A percentile compares a stretch with the other conserved stretches of the same genome.
phyloP scores from a whole-genome alignment of 2,797 vertebrate species.

The Parotocinclus haroldoi region DNA sequence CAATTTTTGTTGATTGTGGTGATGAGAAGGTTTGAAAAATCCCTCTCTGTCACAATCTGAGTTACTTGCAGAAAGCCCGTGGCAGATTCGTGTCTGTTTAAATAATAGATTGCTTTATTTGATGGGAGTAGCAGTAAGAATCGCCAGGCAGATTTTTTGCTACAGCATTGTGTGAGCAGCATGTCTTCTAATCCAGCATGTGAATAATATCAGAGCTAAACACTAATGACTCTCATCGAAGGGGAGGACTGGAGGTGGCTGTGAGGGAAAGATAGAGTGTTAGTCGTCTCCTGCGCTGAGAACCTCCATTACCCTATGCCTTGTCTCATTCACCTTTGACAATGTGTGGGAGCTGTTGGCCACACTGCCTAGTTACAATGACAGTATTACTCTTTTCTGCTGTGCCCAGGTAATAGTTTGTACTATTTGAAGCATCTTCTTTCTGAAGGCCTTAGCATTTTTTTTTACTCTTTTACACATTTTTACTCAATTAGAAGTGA shows the following conservation, averaged over 20 bases:
- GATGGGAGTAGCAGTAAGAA: not conserved
- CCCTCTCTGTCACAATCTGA: too few species aligned
- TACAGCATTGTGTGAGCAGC: slow-evolving; percentile 37
- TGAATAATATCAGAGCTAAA: slow-evolving; percentile 41
- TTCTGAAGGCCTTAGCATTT: slow-evolving; percentile 21
- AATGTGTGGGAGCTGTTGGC: not conserved
- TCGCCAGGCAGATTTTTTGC: slow-evolving; percentile 34
- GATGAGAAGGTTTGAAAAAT: too few species aligned
- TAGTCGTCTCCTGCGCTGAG: slow-evolving; percentile 23
- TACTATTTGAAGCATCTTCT: slow-evolving; percentile 14
- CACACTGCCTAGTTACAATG: not conserved
- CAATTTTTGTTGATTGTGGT: too few species aligned
- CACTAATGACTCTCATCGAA: slow-evolving; percentile 50
- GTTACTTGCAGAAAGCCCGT: too few species aligned
- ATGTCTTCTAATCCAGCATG: slow-evolving; percentile 37
- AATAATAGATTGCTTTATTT: not conserved
- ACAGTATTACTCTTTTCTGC: not conserved
- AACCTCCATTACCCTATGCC: slow-evolving; percentile 28
- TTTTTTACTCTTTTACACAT: not conserved
- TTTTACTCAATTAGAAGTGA: slow-evolving; percentile 5
- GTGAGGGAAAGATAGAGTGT: slow-evolving; percentile 44
- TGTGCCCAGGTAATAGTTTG: not conserved
- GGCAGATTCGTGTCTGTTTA: too few species aligned
- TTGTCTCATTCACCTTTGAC: slow-evolving; percentile 22
- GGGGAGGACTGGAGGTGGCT: slow-evolving; percentile 34